phyloP scores from a whole-genome alignment of 2,113 vertebrate genomes.

The Nicator chloris region DNA sequence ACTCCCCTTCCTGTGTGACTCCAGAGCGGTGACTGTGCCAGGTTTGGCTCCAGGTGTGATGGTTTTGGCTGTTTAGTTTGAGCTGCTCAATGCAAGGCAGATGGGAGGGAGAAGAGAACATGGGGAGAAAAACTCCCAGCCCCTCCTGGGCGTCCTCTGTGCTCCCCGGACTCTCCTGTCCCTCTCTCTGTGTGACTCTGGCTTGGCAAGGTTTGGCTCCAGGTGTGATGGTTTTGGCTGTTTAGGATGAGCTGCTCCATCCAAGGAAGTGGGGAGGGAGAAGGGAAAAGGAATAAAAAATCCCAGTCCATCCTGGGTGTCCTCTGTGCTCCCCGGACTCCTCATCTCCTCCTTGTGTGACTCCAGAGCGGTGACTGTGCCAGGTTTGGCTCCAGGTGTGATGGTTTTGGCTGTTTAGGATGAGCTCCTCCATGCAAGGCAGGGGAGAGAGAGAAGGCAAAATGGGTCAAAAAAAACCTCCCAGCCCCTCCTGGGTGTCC shows the following conservation, averaged over 20 bases:
- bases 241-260: not conserved
- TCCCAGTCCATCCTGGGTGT: not conserved
- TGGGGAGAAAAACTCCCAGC: not conserved
- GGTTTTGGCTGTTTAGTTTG: not conserved
- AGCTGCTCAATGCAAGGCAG: not conserved
- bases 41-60: not conserved
- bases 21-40: not conserved
- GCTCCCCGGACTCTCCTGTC: fast-evolving
- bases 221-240: not conserved
- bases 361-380: not conserved
- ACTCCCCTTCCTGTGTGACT: not conserved
- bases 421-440: not conserved
- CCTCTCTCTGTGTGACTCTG: not conserved
- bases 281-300: not conserved
- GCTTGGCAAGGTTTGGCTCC: not conserved
- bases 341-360: not conserved
- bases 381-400: not conserved
- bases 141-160: not conserved
- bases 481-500: fast-evolving
- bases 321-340: not conserved
- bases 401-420: not conserved
- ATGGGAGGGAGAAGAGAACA: not conserved
- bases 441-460: not conserved
- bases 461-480: no score
- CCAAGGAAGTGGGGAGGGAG: fast-evolving